These are phyloP conservation scores for Sinosuthora webbiana DNA, from an alignment of 2,113 vertebrate species.

Conservation along the genomic window DNA sequence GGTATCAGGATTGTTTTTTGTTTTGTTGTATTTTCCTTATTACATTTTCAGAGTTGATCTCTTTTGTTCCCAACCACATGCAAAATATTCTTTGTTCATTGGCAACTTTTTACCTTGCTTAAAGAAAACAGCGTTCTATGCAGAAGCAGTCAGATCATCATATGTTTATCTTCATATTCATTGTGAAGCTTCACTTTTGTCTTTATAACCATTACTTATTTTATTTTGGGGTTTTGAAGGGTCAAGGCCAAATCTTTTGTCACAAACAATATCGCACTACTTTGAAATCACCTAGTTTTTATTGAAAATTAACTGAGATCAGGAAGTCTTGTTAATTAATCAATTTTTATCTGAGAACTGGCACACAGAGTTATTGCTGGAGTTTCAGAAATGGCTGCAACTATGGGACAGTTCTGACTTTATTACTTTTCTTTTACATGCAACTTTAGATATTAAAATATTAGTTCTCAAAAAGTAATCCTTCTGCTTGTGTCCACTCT, in stretches of 20 bases:
- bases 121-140: not conserved
- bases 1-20: not conserved
- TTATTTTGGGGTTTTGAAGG: not conserved
- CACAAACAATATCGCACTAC: not conserved
- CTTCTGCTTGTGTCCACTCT: not conserved
- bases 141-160: not conserved
- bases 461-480: not conserved
- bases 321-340: not conserved
- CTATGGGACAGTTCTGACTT: not conserved
- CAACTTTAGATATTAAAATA: not conserved
- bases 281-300: not conserved
- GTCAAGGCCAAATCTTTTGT: not conserved
- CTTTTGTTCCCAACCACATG: not conserved
- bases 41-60: not conserved
- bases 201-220: not conserved
- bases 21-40: not conserved
- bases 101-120: not conserved
- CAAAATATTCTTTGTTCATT: not conserved
- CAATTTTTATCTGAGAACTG: not conserved
- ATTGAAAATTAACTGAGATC: not conserved
- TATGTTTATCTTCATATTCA: not conserved
- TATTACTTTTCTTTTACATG: not conserved
- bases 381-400: not conserved
- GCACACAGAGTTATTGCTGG: not conserved
- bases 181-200: not conserved